Evolutionary conservation across 2,888 invertebrate genomes (phyloP), one percentile per base, ranked within the genome.

Genomic region (Idaea biselata): DNA sequence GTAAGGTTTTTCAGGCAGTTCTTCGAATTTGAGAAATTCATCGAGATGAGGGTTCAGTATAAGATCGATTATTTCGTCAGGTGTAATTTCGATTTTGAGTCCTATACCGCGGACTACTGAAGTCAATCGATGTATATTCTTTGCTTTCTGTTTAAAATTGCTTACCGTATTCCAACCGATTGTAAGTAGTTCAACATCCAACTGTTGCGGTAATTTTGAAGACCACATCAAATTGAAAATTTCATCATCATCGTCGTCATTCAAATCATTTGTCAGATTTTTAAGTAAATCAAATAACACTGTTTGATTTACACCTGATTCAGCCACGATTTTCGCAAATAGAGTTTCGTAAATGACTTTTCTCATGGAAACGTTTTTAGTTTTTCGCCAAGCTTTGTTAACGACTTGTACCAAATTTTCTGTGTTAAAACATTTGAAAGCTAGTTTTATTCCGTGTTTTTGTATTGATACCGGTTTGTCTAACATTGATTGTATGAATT

Each of bases 371-470:
- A 79, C 72, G 70, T 83, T 81, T 69, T 80, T 79, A 1, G 81
- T 79, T 60, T 71, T 75, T 6, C 73, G 71, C 84, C 83, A 84
- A 33, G 73, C 67, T 18, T 68, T 60, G 7, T 61, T 16, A 25
- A 82, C 62, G 0, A 81, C 59, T 31, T 63, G 68, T 16, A 67
- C 72, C 53, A 83, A 71, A 56, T 76, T 68, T 32, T 76, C 76
- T 11, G 64, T 58, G 55, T 63, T 71, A 31, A 76, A 80, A 62
- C 73, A 76, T 63, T 74, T 63, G 56, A 83, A 83, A 6, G 83
- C 83, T 59, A 83, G 68, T 17, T 81, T 73, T 7, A 83, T 61
- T 0, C 80, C 82, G 58, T 83, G 81, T 62, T 83, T 84, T 61
- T 82, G 83, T 18, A 81, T 65, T 1, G 84, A 80, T 6, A 83